phyloP scores from a whole-genome alignment of 1,140 invertebrate species.

The Akabosia matsudoensis region DNA sequence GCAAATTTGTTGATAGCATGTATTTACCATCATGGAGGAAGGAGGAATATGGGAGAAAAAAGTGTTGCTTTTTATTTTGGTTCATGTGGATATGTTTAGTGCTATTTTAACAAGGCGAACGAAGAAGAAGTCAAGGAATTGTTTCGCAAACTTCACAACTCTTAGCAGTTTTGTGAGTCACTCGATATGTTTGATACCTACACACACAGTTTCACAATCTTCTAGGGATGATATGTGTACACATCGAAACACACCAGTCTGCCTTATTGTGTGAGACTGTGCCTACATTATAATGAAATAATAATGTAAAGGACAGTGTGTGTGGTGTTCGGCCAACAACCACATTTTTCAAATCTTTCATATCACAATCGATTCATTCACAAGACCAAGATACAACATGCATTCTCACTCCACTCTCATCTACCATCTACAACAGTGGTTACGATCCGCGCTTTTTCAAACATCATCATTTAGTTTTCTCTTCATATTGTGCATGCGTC shows the following conservation, averaged over 20 bases:
- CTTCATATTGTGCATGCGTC: background rate
- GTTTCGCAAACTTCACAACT: conserved; percentile 13
- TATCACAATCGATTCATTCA: too few relatives aligned
- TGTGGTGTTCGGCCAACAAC: too few relatives aligned
- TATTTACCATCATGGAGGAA: conserved; percentile 18
- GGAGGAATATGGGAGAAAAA: background rate
- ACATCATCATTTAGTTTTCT: background rate
- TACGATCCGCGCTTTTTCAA: too few relatives aligned
- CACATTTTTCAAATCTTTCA: too few relatives aligned
- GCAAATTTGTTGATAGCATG: background rate
- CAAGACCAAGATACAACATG: too few relatives aligned
- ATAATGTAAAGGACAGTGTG: background rate
- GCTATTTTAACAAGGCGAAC: background rate
- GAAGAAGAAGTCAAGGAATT: conserved; percentile 20
- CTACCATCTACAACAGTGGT: too few relatives aligned
- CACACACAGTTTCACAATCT: background rate
- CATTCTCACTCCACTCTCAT: background rate
- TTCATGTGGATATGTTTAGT: background rate
- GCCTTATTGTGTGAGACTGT: background rate
- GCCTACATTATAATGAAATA: background rate
- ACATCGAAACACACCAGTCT: background rate
- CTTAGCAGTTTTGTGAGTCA: background rate
- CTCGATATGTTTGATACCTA: background rate
- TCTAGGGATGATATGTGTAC: background rate
- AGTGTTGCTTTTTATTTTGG: background rate